A percentile compares a stretch with the other conserved stretches of the same genome.
phyloP scores from a whole-genome alignment of 2,113 vertebrate species.

The Artemisiospiza belli region DNA sequence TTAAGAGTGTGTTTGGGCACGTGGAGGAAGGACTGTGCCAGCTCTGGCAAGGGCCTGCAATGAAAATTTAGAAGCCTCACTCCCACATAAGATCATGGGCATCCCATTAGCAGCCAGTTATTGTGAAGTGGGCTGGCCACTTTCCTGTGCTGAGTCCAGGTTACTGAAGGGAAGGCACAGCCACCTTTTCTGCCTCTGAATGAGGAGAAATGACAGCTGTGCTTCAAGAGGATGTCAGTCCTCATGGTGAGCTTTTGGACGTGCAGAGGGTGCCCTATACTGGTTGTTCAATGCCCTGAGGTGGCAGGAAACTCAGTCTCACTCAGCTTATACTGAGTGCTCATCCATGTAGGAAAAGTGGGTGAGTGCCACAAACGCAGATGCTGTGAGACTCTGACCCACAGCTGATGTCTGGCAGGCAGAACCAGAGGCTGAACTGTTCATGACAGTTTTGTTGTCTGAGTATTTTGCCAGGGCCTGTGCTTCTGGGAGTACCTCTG shows the following conservation, averaged over 20 bases:
- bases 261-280: accelerated
- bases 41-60: background rate
- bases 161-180: background rate
- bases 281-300: background rate
- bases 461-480: background rate
- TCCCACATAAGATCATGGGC: background rate
- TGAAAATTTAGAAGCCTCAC: background rate
- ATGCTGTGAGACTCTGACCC: background rate
- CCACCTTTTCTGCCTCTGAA: background rate
- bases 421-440: background rate
- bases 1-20: too few relatives aligned
- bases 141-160: background rate
- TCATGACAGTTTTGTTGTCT: background rate
- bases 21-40: too few relatives aligned
- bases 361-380: background rate
- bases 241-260: background rate
- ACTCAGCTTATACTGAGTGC: background rate
- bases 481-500: background rate
- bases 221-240: background rate
- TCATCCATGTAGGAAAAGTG: background rate
- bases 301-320: background rate
- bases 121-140: background rate
- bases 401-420: background rate
- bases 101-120: background rate
- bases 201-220: background rate